These are phyloP conservation scores for Drosophila barbarae DNA, from an alignment of 2,888 invertebrate species.

Conservation along the genomic window DNA sequence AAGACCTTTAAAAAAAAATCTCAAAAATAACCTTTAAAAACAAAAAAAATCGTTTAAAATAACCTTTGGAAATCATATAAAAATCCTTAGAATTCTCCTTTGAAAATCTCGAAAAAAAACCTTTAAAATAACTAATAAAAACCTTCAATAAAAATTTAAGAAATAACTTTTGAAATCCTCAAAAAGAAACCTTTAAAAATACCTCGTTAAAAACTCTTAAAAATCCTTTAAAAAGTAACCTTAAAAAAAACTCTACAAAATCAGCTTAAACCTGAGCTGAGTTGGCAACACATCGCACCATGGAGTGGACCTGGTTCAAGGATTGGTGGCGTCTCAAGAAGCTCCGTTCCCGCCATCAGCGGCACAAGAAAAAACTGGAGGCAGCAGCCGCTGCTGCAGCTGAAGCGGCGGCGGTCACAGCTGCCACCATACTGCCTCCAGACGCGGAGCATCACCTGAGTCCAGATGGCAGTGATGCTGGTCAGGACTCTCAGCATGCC, in stretches of 20 bases:
- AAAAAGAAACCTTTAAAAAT: not conserved
- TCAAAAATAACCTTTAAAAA: too few species aligned
- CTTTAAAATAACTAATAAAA: not conserved
- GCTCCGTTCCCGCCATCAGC: constrained; percentile 80
- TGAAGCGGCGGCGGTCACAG: constrained; percentile 2
- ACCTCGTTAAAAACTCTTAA: too few species aligned
- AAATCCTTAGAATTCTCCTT: too few species aligned
- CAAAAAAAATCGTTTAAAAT: too few species aligned
- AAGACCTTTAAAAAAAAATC: too few species aligned
- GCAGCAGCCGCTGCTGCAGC: constrained; percentile 46
- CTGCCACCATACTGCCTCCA: not conserved
- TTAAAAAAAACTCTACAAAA: not conserved
- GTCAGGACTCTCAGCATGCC: not conserved
- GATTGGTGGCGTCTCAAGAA: constrained; percentile 90
- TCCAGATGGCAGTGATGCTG: not conserved
- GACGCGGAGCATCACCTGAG: not conserved
- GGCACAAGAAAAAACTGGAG: constrained; percentile 57
- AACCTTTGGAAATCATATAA: too few species aligned
- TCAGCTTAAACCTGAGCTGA: not conserved
- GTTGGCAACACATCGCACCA: constrained; percentile 62
- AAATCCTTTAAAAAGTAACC: not conserved
- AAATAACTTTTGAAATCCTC: not conserved
- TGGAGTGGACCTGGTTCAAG: constrained; percentile 91
- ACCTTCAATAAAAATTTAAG: not conserved
- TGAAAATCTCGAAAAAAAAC: too few species aligned